A percentile compares a stretch with the other conserved stretches of the same genome.
Conservation (phyloP, 2,113 vertebrate genomes). For the Nothoprocta pentlandii region DNA sequence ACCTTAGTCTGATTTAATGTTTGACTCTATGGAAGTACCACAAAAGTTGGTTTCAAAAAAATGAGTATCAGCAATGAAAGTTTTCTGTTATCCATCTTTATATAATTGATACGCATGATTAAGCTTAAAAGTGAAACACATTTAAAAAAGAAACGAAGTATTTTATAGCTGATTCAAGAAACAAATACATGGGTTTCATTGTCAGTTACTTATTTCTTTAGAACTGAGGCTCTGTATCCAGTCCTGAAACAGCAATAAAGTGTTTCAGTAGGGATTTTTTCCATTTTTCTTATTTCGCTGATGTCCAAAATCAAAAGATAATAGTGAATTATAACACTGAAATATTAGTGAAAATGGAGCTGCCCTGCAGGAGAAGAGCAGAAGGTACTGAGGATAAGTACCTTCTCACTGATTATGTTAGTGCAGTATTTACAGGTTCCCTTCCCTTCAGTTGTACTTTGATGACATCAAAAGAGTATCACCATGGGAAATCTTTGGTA, state of each 20-base stretch:
- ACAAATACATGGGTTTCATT: not conserved
- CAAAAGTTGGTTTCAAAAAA: not conserved
- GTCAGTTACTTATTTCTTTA: not conserved
- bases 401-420: not conserved
- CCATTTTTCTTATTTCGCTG: not conserved
- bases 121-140: not conserved
- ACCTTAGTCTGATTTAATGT: not conserved
- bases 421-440: not conserved
- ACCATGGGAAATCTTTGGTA: not conserved
- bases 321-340: not conserved
- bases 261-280: not conserved
- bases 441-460: not conserved
- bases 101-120: not conserved
- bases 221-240: not conserved
- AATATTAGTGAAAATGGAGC: not conserved
- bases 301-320: not conserved
- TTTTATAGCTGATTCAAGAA: not conserved
- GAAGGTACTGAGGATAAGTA: fast-evolving
- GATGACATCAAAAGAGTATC: not conserved
- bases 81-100: not conserved
- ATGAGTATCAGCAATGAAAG: not conserved
- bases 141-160: not conserved
- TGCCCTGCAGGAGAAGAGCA: not conserved
- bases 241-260: not conserved
- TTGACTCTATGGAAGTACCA: not conserved